phyloP scores from a whole-genome alignment of 2,797 vertebrate species.

The Gephyroberyx darwinii region DNA sequence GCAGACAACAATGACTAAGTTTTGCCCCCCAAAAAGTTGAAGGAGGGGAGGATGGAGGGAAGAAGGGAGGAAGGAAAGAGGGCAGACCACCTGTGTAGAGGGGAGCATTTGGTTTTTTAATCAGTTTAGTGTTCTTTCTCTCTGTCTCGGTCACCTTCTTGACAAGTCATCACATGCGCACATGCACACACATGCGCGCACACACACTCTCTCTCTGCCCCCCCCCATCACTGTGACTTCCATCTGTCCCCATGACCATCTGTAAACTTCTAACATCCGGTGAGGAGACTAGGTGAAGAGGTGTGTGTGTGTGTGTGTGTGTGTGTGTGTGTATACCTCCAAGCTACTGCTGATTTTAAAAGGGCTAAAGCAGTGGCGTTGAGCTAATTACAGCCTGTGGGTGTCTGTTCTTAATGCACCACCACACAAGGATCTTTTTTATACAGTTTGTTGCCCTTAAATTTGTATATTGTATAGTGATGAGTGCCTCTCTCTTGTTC shows the following conservation, averaged over 20 bases:
- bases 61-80: constrained; percentile 14
- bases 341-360: constrained; percentile 60
- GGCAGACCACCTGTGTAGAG: constrained; percentile 50
- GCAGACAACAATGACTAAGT: constrained; percentile 3
- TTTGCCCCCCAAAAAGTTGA: constrained; percentile 14
- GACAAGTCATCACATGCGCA: constrained; percentile 23
- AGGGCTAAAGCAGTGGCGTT: constrained; percentile 55
- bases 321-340: constrained; percentile 31
- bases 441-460: too few relatives aligned
- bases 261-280: constrained; percentile 67
- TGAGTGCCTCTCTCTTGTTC: too few relatives aligned
- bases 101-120: constrained; percentile 64
- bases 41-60: constrained; percentile 23
- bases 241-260: constrained; percentile 74
- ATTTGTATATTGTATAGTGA: too few relatives aligned
- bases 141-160: constrained; percentile 36
- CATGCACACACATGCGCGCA: background rate
- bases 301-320: constrained; percentile 30
- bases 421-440: too few relatives aligned
- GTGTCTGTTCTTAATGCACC: constrained; percentile 45
- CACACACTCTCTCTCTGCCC: background rate
- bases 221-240: constrained; percentile 66
- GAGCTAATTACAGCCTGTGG: constrained; percentile 60
- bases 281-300: constrained; percentile 42
- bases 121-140: constrained; percentile 51